Evolutionary conservation across 2,888 invertebrate species (phyloP), one percentile per base, ranked within the genome.

Genomic region (Cremastobaeus sp.): DNA sequence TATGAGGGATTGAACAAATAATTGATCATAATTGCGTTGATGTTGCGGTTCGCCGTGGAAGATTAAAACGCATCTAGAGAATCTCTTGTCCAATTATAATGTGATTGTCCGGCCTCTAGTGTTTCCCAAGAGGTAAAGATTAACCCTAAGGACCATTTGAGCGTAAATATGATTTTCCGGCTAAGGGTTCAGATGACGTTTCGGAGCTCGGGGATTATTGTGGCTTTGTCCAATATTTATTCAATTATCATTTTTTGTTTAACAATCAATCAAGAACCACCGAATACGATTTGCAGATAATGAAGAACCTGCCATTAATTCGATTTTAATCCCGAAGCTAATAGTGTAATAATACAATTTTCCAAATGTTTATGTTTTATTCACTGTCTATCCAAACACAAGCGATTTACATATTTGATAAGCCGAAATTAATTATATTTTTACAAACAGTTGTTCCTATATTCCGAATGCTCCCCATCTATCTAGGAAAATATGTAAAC

Each of bases 31-130:
- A 79, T 77, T 74, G 74, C 75, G 76, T 75, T 77, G 81, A 81
- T 82, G 71, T 64, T 43, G 64, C 39, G 73, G 71, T 74, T 73
- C 70, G 50, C 76, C 76, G 68, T 55, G 55, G 76, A 54, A 76
- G 74, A 76, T 78, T 80, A 77, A 77, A 79, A 75, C 65, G 71
- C 68, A 78, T 76, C 77, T 79, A 77, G 72, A 83, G 81, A 74
- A 80, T 65, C 84, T 82, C 83, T 85, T 74, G 84, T 82, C 85
- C 84, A 85, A 85, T 85, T 85, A 84, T 79, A 76, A 77, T 62
- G 79, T 81, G 84, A 84, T 84, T 85, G 84, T 84, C 76, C 79
- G 80, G 78, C 78, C 79, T 82, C 78, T 68, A 77, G 52, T 65
- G 73, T 65, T 79, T 82, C 77, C 85, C 71, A 69, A 77, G 78